Evolutionary conservation across 2,888 invertebrate genomes (phyloP).

Genomic region (Cheiracanthium punctorium): DNA sequence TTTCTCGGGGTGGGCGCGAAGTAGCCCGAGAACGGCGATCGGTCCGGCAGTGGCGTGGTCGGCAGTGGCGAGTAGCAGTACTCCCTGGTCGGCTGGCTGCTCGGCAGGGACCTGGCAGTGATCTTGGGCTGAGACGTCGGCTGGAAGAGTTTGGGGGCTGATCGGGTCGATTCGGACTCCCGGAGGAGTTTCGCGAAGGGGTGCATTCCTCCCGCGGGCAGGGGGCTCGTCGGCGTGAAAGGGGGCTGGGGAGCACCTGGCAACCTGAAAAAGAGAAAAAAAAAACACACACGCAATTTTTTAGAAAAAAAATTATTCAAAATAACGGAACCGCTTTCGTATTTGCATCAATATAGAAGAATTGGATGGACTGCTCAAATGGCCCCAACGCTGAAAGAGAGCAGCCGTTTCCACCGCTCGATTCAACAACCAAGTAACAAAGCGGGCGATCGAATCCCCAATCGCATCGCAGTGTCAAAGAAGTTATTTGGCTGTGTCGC

Average conservation of each 20-base stretch:
- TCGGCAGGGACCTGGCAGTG: constrained; percentile 24
- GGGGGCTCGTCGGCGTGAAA: constrained; percentile 49
- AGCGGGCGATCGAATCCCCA: too few species aligned
- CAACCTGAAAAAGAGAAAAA: constrained; percentile 24
- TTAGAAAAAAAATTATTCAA: too few species aligned
- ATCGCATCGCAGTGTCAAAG: too few species aligned
- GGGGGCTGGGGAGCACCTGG: constrained; percentile 61
- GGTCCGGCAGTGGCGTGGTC: constrained; percentile 29
- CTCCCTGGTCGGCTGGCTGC: constrained; percentile 2
- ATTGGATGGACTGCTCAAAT: too few species aligned
- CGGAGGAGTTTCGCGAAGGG: constrained; percentile 56
- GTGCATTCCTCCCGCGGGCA: constrained; percentile 51
- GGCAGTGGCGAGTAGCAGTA: constrained; percentile 48
- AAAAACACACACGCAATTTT: too few species aligned
- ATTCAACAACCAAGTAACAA: too few species aligned
- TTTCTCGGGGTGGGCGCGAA: constrained; percentile 47
- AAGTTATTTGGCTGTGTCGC: too few species aligned
- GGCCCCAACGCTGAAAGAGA: too few species aligned
- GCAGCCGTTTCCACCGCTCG: too few species aligned
- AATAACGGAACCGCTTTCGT: too few species aligned
- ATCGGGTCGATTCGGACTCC: constrained; percentile 52
- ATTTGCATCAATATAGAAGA: too few species aligned
- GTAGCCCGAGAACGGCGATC: background rate
- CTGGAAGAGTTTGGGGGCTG: constrained; percentile 49
- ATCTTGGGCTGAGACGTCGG: constrained; percentile 47